Percentiles rank a stretch among this genome's conserved stretches.
phyloP scores from a whole-genome alignment of 2,797 vertebrate genomes.

The Huso huso region DNA sequence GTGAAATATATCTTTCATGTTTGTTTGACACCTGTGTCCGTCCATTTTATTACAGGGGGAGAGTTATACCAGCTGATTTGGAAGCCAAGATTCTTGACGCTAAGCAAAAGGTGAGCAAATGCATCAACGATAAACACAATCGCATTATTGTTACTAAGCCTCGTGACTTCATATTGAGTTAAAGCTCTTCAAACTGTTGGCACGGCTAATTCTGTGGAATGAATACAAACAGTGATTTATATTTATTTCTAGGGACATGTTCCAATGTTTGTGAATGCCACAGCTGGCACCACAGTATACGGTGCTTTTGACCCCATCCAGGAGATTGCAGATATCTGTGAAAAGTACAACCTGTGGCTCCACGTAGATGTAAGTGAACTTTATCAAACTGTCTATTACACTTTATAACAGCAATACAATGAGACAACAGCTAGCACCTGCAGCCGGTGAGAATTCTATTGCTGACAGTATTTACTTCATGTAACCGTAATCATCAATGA shows the following conservation, averaged over 20 bases:
- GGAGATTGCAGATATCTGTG: conserved; percentile 93
- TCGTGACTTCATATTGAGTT: no score
- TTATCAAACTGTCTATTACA: background rate
- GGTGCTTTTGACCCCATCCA: conserved; percentile 95
- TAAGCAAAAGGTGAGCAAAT: conserved; percentile 78
- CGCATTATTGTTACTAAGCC: no score
- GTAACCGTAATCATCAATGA: no score
- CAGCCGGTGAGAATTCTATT: no score
- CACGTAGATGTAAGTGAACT: conserved; percentile 85
- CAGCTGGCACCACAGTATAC: conserved; percentile 91
- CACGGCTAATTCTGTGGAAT: no score
- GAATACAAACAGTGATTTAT: no score
- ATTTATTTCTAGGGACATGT: conserved; percentile 63
- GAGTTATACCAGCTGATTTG: conserved; percentile 94
- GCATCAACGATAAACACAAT: no score
- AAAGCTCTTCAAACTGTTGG: no score
- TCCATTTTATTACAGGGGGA: conserved; percentile 64
- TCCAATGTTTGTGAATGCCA: conserved; percentile 92
- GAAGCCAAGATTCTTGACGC: conserved; percentile 89
- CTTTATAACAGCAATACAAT: background rate
- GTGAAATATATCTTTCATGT: conserved; percentile 19
- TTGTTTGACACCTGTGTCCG: conserved; percentile 10
- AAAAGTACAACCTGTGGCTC: conserved; percentile 95
- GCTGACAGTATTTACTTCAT: background rate
- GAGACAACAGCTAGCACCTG: background rate